Base-by-base conservation (phyloP, 1,140 invertebrate species). In the Pogonomyrmex californicus region DNA sequence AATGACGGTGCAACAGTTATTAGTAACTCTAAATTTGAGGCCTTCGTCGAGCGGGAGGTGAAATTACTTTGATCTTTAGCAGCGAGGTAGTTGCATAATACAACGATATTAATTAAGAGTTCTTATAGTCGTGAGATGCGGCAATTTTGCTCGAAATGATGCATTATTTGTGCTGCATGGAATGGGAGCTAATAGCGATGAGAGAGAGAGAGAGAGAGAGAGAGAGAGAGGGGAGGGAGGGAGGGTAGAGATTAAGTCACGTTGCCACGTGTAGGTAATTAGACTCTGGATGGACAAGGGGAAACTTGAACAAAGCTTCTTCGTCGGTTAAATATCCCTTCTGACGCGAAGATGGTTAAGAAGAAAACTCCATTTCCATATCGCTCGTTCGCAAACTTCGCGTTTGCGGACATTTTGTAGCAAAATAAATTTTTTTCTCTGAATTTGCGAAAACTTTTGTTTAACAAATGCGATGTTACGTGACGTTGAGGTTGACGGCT, bases 131-230 rank as follows among this genome's bases (percentile, higher is more conserved):
- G 14, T 17, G 70, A 30, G 60, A 56, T 14, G 36, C 51, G 63
- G 44, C 70, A 89, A 88, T 85, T 73, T 88, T 73, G 76, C 54
- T 73, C 47, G 44, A 47, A 62, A 60, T 33, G 4, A 0, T 70
- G 41, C 71, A 44, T 78, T 88, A 73, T 88, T 88, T 58, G 41
- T 49, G 36, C 86, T 47, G 33, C 10, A 36, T 38, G 60, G 12
- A 33, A 63, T 23, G 14, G 14, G 33, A 23, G 17, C 58, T 73
- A 82, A 82, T 36, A 7, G 23, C 79, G 51, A 66, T 54, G 38
- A 82, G 23, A 81, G 65, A 75, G 38, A 75, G 54, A 44, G n/a
- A 70, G 47, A 41, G 4, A 23, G 23, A 23, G 41, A 82, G 23
- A 81, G 65, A 75, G 38, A 75, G 54, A 44, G n/a, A 70, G 47